Evolutionary conservation across 2,888 invertebrate genomes (phyloP).

Genomic region (Stenodera caucasica): DNA sequence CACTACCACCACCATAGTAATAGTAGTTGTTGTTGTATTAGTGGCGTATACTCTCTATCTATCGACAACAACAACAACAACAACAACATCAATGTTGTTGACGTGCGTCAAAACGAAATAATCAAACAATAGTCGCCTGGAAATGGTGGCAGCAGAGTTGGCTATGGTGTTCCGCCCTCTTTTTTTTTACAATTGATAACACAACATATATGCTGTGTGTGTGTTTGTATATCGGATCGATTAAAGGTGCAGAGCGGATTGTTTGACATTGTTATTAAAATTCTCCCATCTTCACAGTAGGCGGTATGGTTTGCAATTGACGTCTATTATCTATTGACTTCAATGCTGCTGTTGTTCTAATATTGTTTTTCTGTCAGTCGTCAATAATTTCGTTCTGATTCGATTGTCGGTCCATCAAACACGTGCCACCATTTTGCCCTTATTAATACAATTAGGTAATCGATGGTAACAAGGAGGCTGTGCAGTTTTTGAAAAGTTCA

Average conservation of each 20-base stretch:
- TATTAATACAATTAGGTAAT: too few species aligned
- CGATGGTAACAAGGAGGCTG: too few species aligned
- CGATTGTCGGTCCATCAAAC: conserved; percentile 1
- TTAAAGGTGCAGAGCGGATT: conserved; percentile 10
- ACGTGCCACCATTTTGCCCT: neutral
- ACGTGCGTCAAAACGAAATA: conserved; percentile 28
- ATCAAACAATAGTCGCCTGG: conserved; percentile 22
- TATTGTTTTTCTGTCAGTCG: neutral
- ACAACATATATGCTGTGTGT: neutral
- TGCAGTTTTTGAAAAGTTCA: too few species aligned
- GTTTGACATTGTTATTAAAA: conserved; percentile 23
- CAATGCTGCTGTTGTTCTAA: conserved; percentile 11
- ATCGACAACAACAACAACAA: too few species aligned
- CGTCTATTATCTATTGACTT: conserved; percentile 32
- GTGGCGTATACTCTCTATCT: too few species aligned
- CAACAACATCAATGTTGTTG: conserved; percentile 21
- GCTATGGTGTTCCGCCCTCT: neutral
- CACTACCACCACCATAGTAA: too few species aligned
- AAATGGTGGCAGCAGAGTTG: neutral
- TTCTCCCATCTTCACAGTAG: conserved; percentile 27
- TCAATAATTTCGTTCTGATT: neutral
- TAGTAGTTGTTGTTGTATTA: neutral
- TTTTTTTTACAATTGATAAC: neutral
- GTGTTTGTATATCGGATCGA: conserved; percentile 11
- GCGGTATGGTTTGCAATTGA: conserved; percentile 35